Evolutionary conservation across 2,797 vertebrate genomes (phyloP).

Genomic region (Catamblyrhynchus diadema): DNA sequence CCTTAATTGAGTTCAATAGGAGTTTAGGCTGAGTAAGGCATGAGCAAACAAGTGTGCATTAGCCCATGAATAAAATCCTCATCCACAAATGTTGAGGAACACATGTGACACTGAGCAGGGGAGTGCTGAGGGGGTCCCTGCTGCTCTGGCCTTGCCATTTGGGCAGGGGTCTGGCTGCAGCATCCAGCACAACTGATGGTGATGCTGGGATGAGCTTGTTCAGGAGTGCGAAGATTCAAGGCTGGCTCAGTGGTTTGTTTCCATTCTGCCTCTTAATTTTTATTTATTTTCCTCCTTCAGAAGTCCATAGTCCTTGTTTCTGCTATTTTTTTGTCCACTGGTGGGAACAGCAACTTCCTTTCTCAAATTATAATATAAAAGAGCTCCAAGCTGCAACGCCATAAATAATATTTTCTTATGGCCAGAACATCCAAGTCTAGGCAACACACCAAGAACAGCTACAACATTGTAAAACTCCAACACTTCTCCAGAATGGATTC

Average conservation of each 20-base stretch:
- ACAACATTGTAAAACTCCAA: conserved; percentile 45
- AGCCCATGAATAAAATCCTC: conserved; percentile 46
- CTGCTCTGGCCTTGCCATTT: neutral
- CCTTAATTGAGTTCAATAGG: conserved; percentile 58
- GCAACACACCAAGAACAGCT: conserved; percentile 64
- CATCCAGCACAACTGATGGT: rapidly evolving
- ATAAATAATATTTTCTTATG: conserved; percentile 64
- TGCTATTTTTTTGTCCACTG: conserved; percentile 22
- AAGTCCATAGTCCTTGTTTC: neutral
- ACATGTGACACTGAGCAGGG: neutral
- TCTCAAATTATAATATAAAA: conserved; percentile 56
- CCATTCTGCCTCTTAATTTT: neutral
- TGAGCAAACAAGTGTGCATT: conserved; percentile 58
- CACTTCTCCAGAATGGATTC: conserved; percentile 43
- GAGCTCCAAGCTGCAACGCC: conserved; percentile 25
- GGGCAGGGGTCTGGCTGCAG: neutral
- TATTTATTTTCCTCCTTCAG: neutral
- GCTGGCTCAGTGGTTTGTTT: neutral
- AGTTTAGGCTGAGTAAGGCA: conserved; percentile 63
- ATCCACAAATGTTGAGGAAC: conserved; percentile 31
- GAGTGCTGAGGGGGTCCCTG: neutral
- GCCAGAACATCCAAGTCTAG: conserved; percentile 53
- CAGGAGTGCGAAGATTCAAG: neutral
- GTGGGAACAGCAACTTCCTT: conserved; percentile 53
- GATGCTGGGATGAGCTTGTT: neutral